These are phyloP conservation scores for Alouatta palliata DNA, from an alignment of 2,113 vertebrate species.

Conservation along the genomic window DNA sequence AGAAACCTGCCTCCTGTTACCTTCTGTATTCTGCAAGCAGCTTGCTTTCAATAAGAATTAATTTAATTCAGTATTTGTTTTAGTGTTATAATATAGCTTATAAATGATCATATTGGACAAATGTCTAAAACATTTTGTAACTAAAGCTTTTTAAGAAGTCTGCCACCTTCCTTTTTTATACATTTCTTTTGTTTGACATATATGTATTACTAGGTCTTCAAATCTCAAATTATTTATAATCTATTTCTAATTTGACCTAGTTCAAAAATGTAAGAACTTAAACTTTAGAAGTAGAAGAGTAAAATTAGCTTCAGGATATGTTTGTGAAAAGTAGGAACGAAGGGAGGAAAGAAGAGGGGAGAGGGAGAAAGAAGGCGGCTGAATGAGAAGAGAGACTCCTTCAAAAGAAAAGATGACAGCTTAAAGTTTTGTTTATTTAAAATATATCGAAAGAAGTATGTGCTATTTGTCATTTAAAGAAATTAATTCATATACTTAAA, in stretches of 20 bases:
- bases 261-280: not conserved
- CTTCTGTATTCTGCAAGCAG: not conserved
- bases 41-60: slow-evolving; percentile 68
- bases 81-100: not conserved
- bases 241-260: not conserved
- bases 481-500: not conserved
- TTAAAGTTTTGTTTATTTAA: not conserved
- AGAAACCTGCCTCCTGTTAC: not conserved
- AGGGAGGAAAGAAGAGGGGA: not conserved
- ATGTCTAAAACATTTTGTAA: slow-evolving; percentile 38
- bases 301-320: not conserved
- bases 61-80: slow-evolving; percentile 72
- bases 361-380: not conserved
- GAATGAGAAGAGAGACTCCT: not conserved
- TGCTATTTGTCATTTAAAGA: not conserved
- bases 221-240: not conserved
- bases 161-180: not conserved
- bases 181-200: not conserved
- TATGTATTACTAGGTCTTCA: not conserved
- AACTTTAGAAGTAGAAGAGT: not conserved
- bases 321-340: not conserved
- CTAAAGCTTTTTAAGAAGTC: not conserved
- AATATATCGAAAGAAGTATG: not conserved
- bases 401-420: not conserved
- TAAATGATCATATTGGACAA: slow-evolving; percentile 36